Evolutionary conservation across 2,797 vertebrate species (phyloP), one percentile per base, ranked within the genome.

Genomic region (Molothrus aeneus): DNA sequence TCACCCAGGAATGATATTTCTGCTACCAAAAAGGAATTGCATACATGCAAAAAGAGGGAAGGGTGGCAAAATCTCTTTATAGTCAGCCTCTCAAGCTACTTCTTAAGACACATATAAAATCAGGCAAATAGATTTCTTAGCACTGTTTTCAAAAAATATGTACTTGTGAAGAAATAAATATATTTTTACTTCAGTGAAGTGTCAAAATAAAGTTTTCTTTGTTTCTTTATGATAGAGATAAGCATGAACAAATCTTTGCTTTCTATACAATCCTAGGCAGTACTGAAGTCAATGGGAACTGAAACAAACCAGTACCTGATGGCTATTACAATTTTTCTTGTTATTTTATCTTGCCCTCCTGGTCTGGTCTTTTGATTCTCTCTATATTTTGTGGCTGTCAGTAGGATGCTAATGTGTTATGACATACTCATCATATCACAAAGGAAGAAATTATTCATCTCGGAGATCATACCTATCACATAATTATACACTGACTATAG

Each of bases 321-420:
- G 61, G 48, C 47, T 89, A 68, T 77, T 91, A 73, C 19, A 64
- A 36, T 65, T 80, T 91, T 89, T 77, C 70, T 48, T 77, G 50
- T 42, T 84, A n/a, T 45, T 85, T 95, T 87, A 45, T 70, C 36
- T 54, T 79, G 90, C 40, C 59, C 90, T 90, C n/a, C 50, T 90
- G 77, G 29, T 45, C 72, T 40, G 32, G 21, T 89, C 51, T 95
- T 93, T 84, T 95, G 88, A 90, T 86, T 77, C 28, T 69, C 18
- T 80, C 22, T 92, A 25, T 61, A 91, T 94, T 91, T 95, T 80
- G 57, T 42, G 91, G 80, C 60, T 96, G 87, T 43, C 86, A 70
- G 80, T 91, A 40, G 22, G 63, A 94, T 82, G 77, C 40, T 91
- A 82, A 89, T 54, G 32, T 63, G 36, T 88, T 95, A 34, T 94